A percentile compares a stretch with the other conserved stretches of the same genome.
Conservation (phyloP, 2,113 vertebrate genomes). For the Dendrocopos noguchii region DNA sequence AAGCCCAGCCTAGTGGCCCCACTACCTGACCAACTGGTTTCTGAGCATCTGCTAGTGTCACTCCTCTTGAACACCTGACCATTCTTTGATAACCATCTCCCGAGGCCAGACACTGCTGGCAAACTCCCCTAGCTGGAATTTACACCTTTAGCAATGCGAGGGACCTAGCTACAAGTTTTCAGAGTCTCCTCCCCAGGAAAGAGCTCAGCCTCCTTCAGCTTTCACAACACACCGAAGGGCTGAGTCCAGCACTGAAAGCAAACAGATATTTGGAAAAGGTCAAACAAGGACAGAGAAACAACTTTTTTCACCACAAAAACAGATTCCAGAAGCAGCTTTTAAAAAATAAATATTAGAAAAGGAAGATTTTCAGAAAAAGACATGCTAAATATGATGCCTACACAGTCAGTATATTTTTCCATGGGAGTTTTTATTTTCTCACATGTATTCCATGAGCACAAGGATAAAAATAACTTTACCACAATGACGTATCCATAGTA, state of each 20-base stretch:
- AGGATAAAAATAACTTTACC: slow-evolving; percentile 44
- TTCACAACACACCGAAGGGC: slow-evolving; percentile 5
- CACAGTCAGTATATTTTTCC: neutral
- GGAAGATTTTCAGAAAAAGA: neutral
- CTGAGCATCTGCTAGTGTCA: neutral
- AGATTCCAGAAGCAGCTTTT: neutral
- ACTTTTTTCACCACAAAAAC: slow-evolving; percentile 11
- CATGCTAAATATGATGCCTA: neutral
- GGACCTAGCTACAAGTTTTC: neutral
- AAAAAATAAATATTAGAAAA: neutral
- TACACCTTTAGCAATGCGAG: neutral
- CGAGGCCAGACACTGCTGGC: neutral
- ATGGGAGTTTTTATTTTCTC: slow-evolving; percentile 30
- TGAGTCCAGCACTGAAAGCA: neutral
- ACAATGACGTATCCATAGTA: slow-evolving; percentile 34
- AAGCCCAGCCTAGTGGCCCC: neutral
- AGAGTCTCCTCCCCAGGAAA: neutral
- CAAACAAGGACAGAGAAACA: slow-evolving; percentile 60
- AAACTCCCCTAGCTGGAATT: neutral
- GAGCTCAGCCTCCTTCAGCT: neutral
- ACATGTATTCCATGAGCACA: neutral
- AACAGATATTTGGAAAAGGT: slow-evolving; percentile 42
- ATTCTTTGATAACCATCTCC: neutral
- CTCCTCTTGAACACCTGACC: neutral
- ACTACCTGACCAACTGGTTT: slow-evolving; percentile 11